Conservation (phyloP, 1,140 invertebrate genomes). For the Littorina saxatilis region DNA sequence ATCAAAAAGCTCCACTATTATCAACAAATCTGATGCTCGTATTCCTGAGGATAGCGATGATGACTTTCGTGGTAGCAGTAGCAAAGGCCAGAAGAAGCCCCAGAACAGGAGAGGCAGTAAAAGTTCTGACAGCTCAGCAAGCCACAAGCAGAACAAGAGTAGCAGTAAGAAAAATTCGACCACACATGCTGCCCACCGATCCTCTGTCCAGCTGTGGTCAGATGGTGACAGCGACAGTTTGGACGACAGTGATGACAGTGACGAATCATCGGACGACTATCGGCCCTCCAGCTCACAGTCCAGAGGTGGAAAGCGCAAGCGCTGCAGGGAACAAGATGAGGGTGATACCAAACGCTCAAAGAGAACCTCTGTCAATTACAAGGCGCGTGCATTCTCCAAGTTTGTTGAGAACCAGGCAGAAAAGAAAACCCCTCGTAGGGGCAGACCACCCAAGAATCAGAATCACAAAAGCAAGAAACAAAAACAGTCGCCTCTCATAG, state of each 20-base stretch:
- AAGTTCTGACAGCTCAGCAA: not conserved
- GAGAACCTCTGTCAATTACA: constrained; percentile 26
- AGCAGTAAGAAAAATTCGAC: not conserved
- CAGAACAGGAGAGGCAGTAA: not conserved
- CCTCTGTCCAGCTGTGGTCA: constrained; percentile 17
- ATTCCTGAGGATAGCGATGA: not conserved
- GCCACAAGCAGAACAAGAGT: not conserved
- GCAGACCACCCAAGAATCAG: constrained; percentile 13
- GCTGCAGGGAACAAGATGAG: not conserved
- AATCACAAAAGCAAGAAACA: constrained; percentile 18
- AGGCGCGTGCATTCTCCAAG: constrained; percentile 11
- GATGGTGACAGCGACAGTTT: constrained; percentile 19
- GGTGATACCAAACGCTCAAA: constrained; percentile 4
- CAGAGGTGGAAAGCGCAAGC: constrained; percentile 15
- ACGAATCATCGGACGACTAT: constrained; percentile 33
- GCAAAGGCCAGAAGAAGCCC: not conserved
- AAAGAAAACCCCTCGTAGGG: not conserved
- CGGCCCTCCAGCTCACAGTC: not conserved
- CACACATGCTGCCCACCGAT: not conserved
- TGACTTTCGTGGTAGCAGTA: not conserved
- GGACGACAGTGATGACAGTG: not conserved
- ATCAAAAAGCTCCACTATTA: not conserved
- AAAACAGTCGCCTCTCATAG: constrained; percentile 23
- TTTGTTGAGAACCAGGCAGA: not conserved
- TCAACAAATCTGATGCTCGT: not conserved